Conservation (phyloP, 2,797 vertebrate genomes). For the Aulostomus chinensis region DNA sequence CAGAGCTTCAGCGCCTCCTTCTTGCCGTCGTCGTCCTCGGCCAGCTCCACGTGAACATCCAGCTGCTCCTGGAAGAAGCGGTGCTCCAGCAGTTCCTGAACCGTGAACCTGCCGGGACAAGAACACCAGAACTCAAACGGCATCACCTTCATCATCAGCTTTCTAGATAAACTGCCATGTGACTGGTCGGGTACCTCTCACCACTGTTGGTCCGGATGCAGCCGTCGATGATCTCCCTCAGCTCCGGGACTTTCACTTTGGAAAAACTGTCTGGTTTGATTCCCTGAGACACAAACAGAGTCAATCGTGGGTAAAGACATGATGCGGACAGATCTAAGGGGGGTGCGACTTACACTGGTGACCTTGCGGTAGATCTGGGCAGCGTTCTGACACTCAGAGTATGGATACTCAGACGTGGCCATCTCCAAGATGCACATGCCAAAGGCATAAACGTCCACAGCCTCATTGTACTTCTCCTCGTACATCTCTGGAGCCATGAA, state of each 20-base stretch:
- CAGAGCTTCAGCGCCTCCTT: slow-evolving; percentile 89
- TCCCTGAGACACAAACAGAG: slow-evolving; percentile 75
- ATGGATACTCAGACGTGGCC: slow-evolving; percentile 95
- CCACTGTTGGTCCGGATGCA: slow-evolving; percentile 90
- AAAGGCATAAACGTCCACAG: slow-evolving; percentile 93
- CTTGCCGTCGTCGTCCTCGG: slow-evolving; percentile 88
- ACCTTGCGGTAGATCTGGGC: slow-evolving; percentile 97
- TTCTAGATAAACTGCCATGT: not conserved
- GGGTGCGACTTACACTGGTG: slow-evolving; percentile 84
- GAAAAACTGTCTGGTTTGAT: slow-evolving; percentile 92
- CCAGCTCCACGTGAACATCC: slow-evolving; percentile 89
- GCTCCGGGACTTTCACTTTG: slow-evolving; percentile 89
- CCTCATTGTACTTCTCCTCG: slow-evolving; percentile 94
- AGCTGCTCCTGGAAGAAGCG: slow-evolving; percentile 92
- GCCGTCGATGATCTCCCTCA: slow-evolving; percentile 93
- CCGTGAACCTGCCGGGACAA: slow-evolving; percentile 84
- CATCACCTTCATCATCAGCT: not conserved
- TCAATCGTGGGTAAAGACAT: slow-evolving; percentile 9
- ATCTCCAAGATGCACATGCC: slow-evolving; percentile 99
- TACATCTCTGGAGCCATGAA: slow-evolving; percentile 99
- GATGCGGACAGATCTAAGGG: not conserved
- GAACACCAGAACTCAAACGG: not conserved
- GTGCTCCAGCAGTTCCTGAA: slow-evolving; percentile 93
- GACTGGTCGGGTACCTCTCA: slow-evolving; percentile 82
- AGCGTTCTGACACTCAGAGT: slow-evolving; percentile 93